These are phyloP conservation scores for Clivina fossor DNA, from an alignment of 2,888 invertebrate genomes.

Conservation along the genomic window DNA sequence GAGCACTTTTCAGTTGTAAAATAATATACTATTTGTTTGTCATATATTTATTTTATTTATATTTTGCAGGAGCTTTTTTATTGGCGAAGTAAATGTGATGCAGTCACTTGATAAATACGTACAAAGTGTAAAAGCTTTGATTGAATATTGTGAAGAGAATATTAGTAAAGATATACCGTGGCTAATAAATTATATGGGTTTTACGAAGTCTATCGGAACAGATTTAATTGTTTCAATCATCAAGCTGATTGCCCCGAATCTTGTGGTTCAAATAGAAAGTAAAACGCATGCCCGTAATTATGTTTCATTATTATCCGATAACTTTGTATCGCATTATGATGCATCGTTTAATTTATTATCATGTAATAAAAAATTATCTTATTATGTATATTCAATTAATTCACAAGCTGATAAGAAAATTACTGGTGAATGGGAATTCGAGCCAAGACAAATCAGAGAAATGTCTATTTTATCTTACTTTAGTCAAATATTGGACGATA, in stretches of 20 bases:
- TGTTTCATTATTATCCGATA: constrained; percentile 44
- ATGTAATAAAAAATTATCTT: constrained; percentile 37
- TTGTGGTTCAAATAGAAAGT: constrained; percentile 69
- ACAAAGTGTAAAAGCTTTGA: constrained; percentile 58
- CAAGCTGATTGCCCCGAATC: constrained; percentile 62
- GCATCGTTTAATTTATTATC: constrained; percentile 33
- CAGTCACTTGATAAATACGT: constrained; percentile 65
- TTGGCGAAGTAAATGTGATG: constrained; percentile 68
- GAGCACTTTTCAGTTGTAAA: too few species aligned
- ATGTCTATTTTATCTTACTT: constrained; percentile 67
- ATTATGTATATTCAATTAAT: constrained; percentile 42
- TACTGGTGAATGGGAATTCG: constrained; percentile 51
- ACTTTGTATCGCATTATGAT: constrained; percentile 41
- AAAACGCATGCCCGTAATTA: constrained; percentile 55
- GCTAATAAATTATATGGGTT: constrained; percentile 83
- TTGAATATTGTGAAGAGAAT: constrained; percentile 53
- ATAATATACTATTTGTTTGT: too few species aligned
- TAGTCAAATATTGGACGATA: constrained; percentile 55
- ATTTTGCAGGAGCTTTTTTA: constrained; percentile 59
- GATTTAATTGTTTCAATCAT: constrained; percentile 65
- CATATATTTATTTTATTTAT: too few species aligned
- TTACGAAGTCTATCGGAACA: constrained; percentile 68
- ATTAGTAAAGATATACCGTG: constrained; percentile 62
- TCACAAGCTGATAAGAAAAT: constrained; percentile 46
- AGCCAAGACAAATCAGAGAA: constrained; percentile 58